Evolutionary conservation across 1,140 invertebrate genomes (phyloP).

Genomic region (Caenorhabditis latens): DNA sequence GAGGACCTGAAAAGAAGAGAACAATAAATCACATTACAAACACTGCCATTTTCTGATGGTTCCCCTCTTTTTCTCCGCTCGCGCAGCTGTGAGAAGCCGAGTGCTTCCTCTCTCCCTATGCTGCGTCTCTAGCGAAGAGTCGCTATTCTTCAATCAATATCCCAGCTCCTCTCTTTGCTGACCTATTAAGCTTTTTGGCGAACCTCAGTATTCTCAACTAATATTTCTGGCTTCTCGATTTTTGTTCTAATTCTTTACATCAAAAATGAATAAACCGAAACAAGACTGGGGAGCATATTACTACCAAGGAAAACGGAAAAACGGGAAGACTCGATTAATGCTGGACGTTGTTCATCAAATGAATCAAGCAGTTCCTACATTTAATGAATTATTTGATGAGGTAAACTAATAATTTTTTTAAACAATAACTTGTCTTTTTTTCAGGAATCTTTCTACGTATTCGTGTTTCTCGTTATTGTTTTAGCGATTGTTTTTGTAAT

Average conservation of each 20-base stretch:
- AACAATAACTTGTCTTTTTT: neutral
- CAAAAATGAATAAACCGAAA: conserved; percentile 34
- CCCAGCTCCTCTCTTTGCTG: conserved; percentile 3
- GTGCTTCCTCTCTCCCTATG: neutral
- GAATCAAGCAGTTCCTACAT: conserved; percentile 70
- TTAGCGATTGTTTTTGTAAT: conserved; percentile 32
- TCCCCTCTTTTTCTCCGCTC: neutral
- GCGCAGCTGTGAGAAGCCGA: conserved; percentile 9
- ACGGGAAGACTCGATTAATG: conserved; percentile 66
- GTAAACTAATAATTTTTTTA: conserved; percentile 55
- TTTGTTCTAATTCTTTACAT: conserved; percentile 10
- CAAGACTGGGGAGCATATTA: conserved; percentile 71
- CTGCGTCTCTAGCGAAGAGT: neutral
- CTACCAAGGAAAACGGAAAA: conserved; percentile 64
- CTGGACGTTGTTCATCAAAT: conserved; percentile 68
- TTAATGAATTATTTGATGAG: conserved; percentile 74
- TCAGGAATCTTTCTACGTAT: conserved; percentile 62
- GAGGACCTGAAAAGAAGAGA: conserved; percentile 50
- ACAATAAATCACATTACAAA: neutral
- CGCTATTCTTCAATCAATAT: conserved; percentile 21
- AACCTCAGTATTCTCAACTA: neutral
- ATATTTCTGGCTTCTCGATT: neutral
- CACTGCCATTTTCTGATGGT: neutral
- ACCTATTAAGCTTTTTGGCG: neutral
- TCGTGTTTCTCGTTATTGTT: conserved; percentile 42